Evolutionary conservation across 2,888 invertebrate genomes (phyloP).

Genomic region (Stenichneumon culpator): DNA sequence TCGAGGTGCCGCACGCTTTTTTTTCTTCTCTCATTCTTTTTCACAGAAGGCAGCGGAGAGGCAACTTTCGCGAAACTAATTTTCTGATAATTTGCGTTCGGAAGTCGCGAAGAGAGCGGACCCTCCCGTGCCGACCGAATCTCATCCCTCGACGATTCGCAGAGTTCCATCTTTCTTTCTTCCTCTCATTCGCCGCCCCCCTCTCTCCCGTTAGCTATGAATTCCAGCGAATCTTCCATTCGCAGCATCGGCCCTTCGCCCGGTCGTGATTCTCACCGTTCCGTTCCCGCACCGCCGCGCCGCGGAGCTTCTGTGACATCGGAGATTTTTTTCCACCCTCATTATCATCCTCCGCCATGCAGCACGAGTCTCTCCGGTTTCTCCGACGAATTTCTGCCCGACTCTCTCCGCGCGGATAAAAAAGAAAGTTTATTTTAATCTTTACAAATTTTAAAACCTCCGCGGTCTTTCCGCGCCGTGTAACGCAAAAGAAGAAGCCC

Average conservation of each 20-base stretch:
- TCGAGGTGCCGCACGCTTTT: constrained; percentile 36
- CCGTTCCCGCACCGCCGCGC: constrained; percentile 62
- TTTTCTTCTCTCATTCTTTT: constrained; percentile 42
- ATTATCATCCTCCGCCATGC: constrained; percentile 58
- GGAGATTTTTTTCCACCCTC: constrained; percentile 38
- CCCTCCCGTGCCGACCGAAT: constrained; percentile 41
- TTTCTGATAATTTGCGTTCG: constrained; percentile 77
- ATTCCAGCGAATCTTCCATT: constrained; percentile 58
- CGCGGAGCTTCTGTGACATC: constrained; percentile 44
- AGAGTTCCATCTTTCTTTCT: constrained; percentile 57
- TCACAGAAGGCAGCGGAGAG: constrained; percentile 43
- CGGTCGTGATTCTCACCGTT: constrained; percentile 51
- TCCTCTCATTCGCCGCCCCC: constrained; percentile 46
- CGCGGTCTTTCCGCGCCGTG: constrained; percentile 69
- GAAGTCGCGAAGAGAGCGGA: constrained; percentile 62
- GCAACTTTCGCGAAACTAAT: constrained; percentile 73
- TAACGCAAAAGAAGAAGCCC: constrained; percentile 55
- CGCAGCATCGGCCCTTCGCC: constrained; percentile 57
- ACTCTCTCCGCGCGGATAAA: constrained; percentile 75
- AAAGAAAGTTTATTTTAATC: constrained; percentile 82
- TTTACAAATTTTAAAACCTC: constrained; percentile 81
- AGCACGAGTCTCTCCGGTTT: constrained; percentile 51
- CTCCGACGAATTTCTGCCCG: constrained; percentile 63
- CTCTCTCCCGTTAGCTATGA: constrained; percentile 67
- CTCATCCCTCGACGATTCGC: constrained; percentile 71